phyloP scores from a whole-genome alignment of 2,888 invertebrate genomes.

The Rhagonycha fulva region DNA sequence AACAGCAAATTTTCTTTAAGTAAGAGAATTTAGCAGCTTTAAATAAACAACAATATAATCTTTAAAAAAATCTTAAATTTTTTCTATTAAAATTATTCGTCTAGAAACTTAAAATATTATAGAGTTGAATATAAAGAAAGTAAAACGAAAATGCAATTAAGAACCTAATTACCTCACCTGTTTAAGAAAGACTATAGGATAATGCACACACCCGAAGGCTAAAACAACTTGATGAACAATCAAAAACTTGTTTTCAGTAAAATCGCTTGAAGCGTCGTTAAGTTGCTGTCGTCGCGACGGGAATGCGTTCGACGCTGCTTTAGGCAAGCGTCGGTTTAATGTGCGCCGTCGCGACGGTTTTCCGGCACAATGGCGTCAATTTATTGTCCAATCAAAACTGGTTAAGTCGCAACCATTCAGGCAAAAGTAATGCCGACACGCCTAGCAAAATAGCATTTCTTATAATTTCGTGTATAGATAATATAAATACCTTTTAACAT shows the following conservation, averaged over 20 bases:
- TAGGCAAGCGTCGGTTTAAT: slow-evolving; percentile 63
- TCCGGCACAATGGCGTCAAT: slow-evolving; percentile 58
- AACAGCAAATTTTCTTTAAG: neutral
- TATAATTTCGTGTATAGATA: slow-evolving; percentile 3
- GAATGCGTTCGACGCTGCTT: slow-evolving; percentile 64
- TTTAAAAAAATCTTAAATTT: neutral
- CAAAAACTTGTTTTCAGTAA: slow-evolving; percentile 36
- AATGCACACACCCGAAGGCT: slow-evolving; percentile 39
- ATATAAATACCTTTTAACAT: neutral
- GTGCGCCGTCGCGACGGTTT: slow-evolving; percentile 52
- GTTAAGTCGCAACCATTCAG: slow-evolving; percentile 47
- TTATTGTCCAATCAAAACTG: slow-evolving; percentile 48
- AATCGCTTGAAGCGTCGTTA: slow-evolving; percentile 43
- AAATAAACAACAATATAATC: neutral
- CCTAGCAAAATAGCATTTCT: slow-evolving; percentile 41
- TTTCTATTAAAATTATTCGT: neutral
- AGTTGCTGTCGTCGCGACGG: slow-evolving; percentile 50
- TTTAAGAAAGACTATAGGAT: slow-evolving; percentile 31
- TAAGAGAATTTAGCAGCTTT: neutral
- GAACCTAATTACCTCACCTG: slow-evolving; percentile 35
- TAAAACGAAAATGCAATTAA: slow-evolving; percentile 25
- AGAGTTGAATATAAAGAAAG: slow-evolving; percentile 16
- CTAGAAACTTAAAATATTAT: neutral
- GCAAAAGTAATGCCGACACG: slow-evolving; percentile 48
- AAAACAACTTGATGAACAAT: slow-evolving; percentile 43